A percentile compares a stretch with the other conserved stretches of the same genome.
phyloP scores from a whole-genome alignment of 64 coral and sea anemone species.

The Porites lutea region DNA sequence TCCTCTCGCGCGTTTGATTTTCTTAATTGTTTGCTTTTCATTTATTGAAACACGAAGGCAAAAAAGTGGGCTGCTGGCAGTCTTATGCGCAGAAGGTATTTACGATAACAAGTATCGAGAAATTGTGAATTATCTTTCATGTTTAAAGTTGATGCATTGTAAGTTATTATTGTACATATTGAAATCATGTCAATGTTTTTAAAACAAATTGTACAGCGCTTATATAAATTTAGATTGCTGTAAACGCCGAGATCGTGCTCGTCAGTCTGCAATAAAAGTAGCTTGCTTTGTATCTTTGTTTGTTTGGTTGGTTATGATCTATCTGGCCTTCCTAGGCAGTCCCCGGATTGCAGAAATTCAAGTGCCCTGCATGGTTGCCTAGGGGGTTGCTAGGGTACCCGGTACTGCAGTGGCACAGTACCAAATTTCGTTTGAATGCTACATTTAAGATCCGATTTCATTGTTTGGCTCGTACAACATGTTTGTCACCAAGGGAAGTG shows the following conservation, averaged over 20 bases:
- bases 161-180: not conserved
- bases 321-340: not conserved
- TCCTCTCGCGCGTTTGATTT: no score
- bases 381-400: no score
- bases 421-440: no score
- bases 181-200: not conserved
- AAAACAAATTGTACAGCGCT: conserved; percentile 19
- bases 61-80: not conserved
- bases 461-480: no score
- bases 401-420: no score
- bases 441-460: no score
- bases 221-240: not conserved
- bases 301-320: not conserved
- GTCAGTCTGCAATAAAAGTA: conserved; percentile 12
- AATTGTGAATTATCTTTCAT: conserved; percentile 12
- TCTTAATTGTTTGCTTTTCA: no score
- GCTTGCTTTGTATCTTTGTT: not conserved
- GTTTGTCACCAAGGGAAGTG: no score
- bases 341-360: not conserved
- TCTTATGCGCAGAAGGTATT: not conserved
- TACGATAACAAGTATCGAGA: not conserved
- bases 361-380: no score
- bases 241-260: not conserved
- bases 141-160: not conserved
- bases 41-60: no score